phyloP scores from a whole-genome alignment of 2,113 vertebrate genomes.

The Hemichromis elongatus region DNA sequence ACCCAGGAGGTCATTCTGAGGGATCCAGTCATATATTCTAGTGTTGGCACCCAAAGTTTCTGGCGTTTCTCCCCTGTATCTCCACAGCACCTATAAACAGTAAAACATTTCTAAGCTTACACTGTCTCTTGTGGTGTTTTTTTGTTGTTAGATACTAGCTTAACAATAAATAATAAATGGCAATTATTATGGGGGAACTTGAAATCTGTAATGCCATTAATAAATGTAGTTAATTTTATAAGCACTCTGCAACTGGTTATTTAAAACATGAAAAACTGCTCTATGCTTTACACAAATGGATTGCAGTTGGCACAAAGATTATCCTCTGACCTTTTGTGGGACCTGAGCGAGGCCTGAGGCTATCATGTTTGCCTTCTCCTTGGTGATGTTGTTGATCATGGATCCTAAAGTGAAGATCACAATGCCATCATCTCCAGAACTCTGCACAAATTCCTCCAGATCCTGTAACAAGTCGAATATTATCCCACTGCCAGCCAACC shows the following conservation, averaged over 20 bases:
- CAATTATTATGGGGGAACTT: neutral
- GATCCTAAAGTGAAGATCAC: neutral
- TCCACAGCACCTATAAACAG: neutral
- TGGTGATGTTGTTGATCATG: no score
- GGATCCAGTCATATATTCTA: rapidly evolving
- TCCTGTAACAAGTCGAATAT: rapidly evolving
- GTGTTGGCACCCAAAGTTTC: neutral
- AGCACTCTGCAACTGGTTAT: no score
- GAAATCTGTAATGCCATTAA: neutral
- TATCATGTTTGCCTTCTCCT: neutral
- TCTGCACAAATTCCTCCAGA: neutral
- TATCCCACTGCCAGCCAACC: no score
- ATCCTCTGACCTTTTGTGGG: neutral
- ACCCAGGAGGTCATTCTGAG: neutral
- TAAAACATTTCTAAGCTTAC: neutral
- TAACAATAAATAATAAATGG: no score
- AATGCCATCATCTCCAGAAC: neutral
- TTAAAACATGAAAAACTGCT: neutral
- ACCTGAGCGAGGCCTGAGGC: neutral
- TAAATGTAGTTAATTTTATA: neutral
- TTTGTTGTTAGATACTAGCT: no score
- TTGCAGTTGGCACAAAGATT: rapidly evolving
- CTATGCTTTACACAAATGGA: neutral
- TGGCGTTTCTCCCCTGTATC: neutral
- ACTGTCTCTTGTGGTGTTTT: neutral